Evolutionary conservation across 2,888 invertebrate species (phyloP).

Genomic region (Eurytoma adleriae): DNA sequence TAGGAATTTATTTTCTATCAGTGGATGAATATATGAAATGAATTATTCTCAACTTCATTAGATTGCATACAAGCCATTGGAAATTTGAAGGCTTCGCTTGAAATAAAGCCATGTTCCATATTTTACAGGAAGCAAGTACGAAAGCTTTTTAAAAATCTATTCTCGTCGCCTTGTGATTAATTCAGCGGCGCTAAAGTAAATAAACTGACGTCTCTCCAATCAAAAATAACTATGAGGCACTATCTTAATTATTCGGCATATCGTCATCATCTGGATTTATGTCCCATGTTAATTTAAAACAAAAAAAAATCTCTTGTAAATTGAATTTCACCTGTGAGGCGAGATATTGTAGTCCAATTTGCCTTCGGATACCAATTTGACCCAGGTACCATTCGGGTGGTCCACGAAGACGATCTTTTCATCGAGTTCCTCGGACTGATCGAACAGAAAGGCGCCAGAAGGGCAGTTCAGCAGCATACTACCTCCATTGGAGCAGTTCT

Average conservation of each 20-base stretch:
- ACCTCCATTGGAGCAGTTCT: slow-evolving; percentile 65
- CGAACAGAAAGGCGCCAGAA: slow-evolving; percentile 63
- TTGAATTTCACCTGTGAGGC: slow-evolving; percentile 21
- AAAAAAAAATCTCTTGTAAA: background rate
- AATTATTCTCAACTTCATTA: background rate
- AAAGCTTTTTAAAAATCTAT: too few relatives aligned
- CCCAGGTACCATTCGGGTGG: slow-evolving; percentile 29
- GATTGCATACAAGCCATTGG: too few relatives aligned
- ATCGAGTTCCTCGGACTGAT: slow-evolving; percentile 60
- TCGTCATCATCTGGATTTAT: too few relatives aligned
- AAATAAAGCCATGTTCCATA: too few relatives aligned
- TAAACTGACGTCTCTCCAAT: background rate
- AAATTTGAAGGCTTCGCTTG: too few relatives aligned
- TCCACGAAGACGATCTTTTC: slow-evolving; percentile 53
- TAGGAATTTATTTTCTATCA: too few relatives aligned
- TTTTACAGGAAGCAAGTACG: too few relatives aligned
- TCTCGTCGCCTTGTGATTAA: too few relatives aligned
- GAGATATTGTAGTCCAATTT: slow-evolving; percentile 36
- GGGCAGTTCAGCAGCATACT: slow-evolving; percentile 61
- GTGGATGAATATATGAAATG: background rate
- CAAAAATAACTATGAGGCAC: too few relatives aligned
- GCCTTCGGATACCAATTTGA: slow-evolving; percentile 43
- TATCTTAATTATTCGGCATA: too few relatives aligned
- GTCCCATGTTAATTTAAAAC: too few relatives aligned
- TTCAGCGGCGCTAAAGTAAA: background rate